Base-by-base conservation (phyloP, 2,797 vertebrate species). In the Rhinoraja longicauda region DNA sequence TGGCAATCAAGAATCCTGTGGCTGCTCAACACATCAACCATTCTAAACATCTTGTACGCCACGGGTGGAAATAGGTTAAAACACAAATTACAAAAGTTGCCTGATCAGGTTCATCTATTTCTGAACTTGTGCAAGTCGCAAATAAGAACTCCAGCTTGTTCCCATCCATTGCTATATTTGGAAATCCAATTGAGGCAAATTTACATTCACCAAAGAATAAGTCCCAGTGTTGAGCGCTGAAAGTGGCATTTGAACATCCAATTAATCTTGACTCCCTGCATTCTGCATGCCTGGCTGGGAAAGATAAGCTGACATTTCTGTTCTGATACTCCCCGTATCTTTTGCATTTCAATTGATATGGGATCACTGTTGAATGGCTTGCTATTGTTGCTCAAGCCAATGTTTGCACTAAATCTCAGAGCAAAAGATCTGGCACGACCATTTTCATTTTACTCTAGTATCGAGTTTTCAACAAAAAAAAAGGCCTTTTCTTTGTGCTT, bases 321-420 rank as follows among this genome's bases (percentile, higher is more conserved):
- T 32, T 64, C 84, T 88, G 84, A 64, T 67, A 64, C 84, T 88
- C 17, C n/a, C 59, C 59, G 15, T n/a, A 86, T 64, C 62, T 88
- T 67, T 36, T 88, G 62, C 15, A 88, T 88, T 88, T 88, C 84
- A 36, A 67, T 67, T 88, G 62, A 36, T 67, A 67, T 24, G 36
- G 84, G 84, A 67, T 88, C 7, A n/a, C n/a, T 36, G n/a, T 67
- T 7, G 8, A 62, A 9, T 67, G 62, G n/a, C 24, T 1, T 67
- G 84, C n/a, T 67, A 88, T 88, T 67, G 84, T 67, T 67, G 84
- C 15, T 67, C 15, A 36, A 86, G 84, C 29, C 29, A 88, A 62
- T 36, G 15, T 88, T 88, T 88, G 84, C 59, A 88, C 62, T 88
- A 67, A 36, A 88, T 67, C 62, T 88, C n/a, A 88, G 15, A 21